Base-by-base conservation (phyloP, 2,113 vertebrate genomes). In the Crotalus viridis region DNA sequence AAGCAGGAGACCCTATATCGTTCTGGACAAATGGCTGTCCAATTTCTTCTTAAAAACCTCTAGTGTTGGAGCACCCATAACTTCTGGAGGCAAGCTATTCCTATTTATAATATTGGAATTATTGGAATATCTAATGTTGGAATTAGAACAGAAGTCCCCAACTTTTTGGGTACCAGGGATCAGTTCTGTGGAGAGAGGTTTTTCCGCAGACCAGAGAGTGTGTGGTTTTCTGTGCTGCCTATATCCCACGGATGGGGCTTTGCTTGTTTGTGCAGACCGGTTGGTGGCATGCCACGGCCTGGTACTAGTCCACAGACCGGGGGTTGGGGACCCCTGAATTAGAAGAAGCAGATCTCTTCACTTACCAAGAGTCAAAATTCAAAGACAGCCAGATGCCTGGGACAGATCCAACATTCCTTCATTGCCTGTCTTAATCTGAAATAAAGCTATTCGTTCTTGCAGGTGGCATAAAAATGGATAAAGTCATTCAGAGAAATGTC, bases 351-450 rank as follows among this genome's bases (percentile, higher is more conserved):
- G 46, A 43, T 55, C 89, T 64, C 92, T 57, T 48, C 56, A 46
- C 85, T 46, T n/a, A 89, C 17, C 43, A 43, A 22, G 13, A 90
- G 39, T 22, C 74, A 5, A 92, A 81, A 52, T 22, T 39, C 43
- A 6, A 74, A 33, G 21, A 56, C 39, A 86, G 54, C 48, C 74
- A 24, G 12, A 43, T 92, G 55, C 69, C 87, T 94, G 91, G 91
- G 94, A 91, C 93, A 91, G 90, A 92, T 95, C 95, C 95, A 94
- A 91, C 94, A 94, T 95, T 94, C 57, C 90, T 95, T 94, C 94
- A 97, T 95, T 97, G 96, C 92, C 93, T 95, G 95, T 94, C 93
- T 95, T 95, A 33, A 19, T 81, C 95, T 95, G 95, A 96, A 96
- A 94, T 93, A 96, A 96, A 95, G 95, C 69, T 95, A 94, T 96